Conservation (phyloP, 2,113 vertebrate genomes). For the Tympanuchus pallidicinctus region DNA sequence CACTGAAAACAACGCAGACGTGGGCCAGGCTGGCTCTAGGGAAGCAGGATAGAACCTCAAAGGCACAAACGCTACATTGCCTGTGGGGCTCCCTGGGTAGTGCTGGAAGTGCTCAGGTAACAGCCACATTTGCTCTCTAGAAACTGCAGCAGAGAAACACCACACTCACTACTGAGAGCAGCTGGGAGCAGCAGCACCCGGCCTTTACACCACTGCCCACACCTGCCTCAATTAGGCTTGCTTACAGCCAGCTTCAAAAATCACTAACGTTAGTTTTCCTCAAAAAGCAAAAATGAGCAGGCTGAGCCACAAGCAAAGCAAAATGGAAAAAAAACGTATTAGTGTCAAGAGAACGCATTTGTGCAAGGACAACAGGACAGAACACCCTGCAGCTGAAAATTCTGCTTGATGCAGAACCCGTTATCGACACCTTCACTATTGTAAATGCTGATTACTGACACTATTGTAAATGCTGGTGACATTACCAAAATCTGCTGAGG, state of each 20-base stretch:
- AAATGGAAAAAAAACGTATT: background rate
- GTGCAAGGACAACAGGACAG: background rate
- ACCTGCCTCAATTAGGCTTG: background rate
- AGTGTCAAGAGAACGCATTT: background rate
- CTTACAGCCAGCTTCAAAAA: no score
- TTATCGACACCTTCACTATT: rapidly evolving
- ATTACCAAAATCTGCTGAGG: background rate
- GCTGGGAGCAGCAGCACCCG: background rate
- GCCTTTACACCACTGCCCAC: background rate
- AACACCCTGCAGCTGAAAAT: background rate
- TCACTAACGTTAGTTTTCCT: background rate
- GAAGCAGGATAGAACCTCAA: background rate
- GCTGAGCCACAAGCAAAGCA: background rate
- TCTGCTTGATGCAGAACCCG: background rate
- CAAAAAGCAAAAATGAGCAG: background rate
- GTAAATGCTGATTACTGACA: rapidly evolving
- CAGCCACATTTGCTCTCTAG: background rate
- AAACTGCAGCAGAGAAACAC: background rate
- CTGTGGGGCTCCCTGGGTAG: no score
- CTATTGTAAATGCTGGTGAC: background rate
- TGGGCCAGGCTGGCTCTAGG: background rate
- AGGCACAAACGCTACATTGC: no score
- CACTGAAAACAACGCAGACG: background rate
- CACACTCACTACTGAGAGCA: no score
- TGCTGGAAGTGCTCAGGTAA: background rate